Base-by-base conservation (phyloP, 2,888 invertebrate genomes). In the Perizoma affinitatum region DNA sequence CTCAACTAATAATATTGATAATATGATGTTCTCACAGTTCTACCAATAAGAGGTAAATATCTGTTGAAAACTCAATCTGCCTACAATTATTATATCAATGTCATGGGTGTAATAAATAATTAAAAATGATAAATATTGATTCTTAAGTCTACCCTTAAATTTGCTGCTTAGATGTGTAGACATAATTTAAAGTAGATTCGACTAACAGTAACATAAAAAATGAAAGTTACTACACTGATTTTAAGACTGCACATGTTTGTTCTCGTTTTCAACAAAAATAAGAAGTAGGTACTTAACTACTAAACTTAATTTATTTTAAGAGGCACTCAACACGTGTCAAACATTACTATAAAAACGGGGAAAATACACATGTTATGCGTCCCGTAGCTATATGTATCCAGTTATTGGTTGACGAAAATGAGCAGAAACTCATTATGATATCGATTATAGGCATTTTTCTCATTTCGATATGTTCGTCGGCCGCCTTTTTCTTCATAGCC, bases 61-160 rank as follows among this genome's bases (percentile, higher is more conserved):
- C 6, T 11, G n/a, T 44, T 22, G 22, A 44, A 44, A 44, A 44
- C 22, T 44, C 42, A 44, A 6, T 42, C 22, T 7, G 44, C 6
- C 46, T 5, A 46, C 6, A 5, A 6, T 6, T 7, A 38, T 66
- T 66, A 69, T 49, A 61, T 69, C 64, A 70, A 76, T 78, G 79
- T 76, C 76, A 78, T 77, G 75, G 76, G 65, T 68, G 60, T 70
- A 46, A 54, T 59, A 72, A 69, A 60, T 57, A 54, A 61, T 45
- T 56, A 54, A 41, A 22, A 22, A 22, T 22, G 3, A 22, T 22
- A 22, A 33, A 51, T 46, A 43, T n/a, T n/a, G n/a, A n/a, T n/a
- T n/a, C n/a, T n/a, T n/a, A n/a, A n/a, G n/a, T n/a, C 33, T 50
- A 42, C 40, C 35, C 10, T 10, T 22, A 56, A 44, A 44, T 44